Evolutionary conservation across 2,113 vertebrate genomes (phyloP), one percentile per base, ranked within the genome.

Genomic region (Tautogolabrus adspersus): DNA sequence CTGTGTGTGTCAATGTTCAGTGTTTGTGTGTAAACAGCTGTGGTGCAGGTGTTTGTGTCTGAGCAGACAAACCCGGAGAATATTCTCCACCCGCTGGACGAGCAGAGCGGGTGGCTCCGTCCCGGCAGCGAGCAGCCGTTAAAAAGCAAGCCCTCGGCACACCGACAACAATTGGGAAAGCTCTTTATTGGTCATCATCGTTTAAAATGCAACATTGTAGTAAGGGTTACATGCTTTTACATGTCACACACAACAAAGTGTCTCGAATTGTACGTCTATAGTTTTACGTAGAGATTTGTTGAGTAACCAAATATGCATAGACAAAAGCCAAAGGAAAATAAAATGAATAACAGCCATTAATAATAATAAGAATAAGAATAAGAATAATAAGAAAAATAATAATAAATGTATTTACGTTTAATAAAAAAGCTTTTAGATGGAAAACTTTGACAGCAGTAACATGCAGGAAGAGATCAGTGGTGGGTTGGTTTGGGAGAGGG

Each of bases 101-200:
- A 87, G 88, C 86, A 81, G 87, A 88, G 86, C 77, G 58, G 86
- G 87, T 59, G 77, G 81, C 82, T 89, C 86, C 75, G 67, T 82
- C 77, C 82, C 66, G 58, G 75, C 79, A 79, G 72, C 87, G 89
- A 89, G 73, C 84, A 79, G 89, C 87, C 84, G 70, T 83, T 87
- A 87, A 91, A 86, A 98, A 99, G 96, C 95, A 94, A 98, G 96
- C 96, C 96, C 95, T 95, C 95, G 95, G 95, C 94, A 99, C 97
- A 98, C 95, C 94, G 91, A 91, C 88, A 95, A 96, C 95, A 96
- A 97, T 98, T 99, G 97, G 96, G 97, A 98, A 99, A 99, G 96
- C 95, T 95, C 96, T 99, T 99, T 99, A 99, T 99, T 99, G 95
- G 94, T 97, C 96, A 97, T 96, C 96, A 96, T 96, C 93, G 93